Evolutionary conservation across 2,888 invertebrate genomes (phyloP), one percentile per base, ranked within the genome.

Genomic region (Morinoia aosen): DNA sequence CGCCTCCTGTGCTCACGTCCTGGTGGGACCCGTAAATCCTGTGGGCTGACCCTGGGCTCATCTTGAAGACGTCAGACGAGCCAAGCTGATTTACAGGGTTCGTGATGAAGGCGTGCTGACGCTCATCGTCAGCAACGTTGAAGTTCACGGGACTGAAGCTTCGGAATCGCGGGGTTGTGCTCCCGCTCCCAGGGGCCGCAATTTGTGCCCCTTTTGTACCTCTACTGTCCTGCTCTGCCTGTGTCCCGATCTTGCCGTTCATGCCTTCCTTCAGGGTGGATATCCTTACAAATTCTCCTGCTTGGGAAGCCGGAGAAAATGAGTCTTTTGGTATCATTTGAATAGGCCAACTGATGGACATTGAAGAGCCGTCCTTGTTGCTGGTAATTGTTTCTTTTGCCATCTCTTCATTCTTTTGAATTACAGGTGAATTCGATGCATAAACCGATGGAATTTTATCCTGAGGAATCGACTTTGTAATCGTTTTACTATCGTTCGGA

Each of bases 281-380:
- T 95, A 95, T 95, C 64, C 95, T 58, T 16, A 95, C 64, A 95
- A 95, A 61, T 64, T 95, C 95, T 16, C 95, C 95, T 48, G n/a
- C 25, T 39, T 95, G 95, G 12, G 95, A 12, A 40, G 48, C 95
- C n/a, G 95, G 95, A 95, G 95, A 40, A 40, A 95, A 64, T 0
- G 95, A 95, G 58, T 95, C 64, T 95, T 64, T 95, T 39, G 95
- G 95, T 48, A 95, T 48, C 95, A 64, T 61, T 95, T 95, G 95
- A 61, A 95, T 58, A 8, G 95, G 95, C 95, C 95, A 95, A 39
- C 95, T 95, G 19, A 95, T 95, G 8, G 58, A 64, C 95, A 95
- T 95, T 12, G 14, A 39, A n/a, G 58, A 58, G 19, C 58, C 64
- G 57, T 93, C 93, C 12, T 93, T 48, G 56, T 57, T 33, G 57